Base-by-base conservation (phyloP, 2,888 invertebrate genomes). In the Bedellia somnulentella region DNA sequence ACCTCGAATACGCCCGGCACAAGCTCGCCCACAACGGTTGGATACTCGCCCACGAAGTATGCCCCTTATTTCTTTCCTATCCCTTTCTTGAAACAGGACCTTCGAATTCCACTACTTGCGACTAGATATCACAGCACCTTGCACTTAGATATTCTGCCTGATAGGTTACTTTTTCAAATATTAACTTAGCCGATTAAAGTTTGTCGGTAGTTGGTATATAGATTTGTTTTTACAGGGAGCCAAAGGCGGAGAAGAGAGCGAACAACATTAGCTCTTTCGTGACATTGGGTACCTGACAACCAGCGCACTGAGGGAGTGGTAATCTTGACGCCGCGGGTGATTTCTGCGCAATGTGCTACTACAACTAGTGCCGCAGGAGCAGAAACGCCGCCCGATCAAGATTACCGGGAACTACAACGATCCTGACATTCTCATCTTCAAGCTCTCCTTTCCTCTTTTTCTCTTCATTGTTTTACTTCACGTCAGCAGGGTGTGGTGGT, bases 1-100 rank as follows among this genome's bases (percentile, higher is more conserved):
- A 96, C 71, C 95, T 98, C 77, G 97, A 98, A 82, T 98, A 90
- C 83, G 97, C 97, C 75, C 93, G 94, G 82, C 93, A 91, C 79
- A 96, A 96, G 86, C 95, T 97, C 95, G 92, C 93, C 62, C 77
- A 76, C 77, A 77, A 76, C 68, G 76, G 76, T 66, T 76, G 77
- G 76, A 76, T 75, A 63, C 67, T 67, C 64, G 67, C 70, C 63
- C 75, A 71, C 59, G 73, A 71, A 71, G 71, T 75, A 73, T 67
- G 73, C 66, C 68, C 68, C 66, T 50, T 67, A 32, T 26, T 17
- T 25, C 6, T 18, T 35, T 31, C 8, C 31, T 25, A n/a, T n/a
- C n/a, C n/a, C n/a, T 11, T 16, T 37, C 22, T 9, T n/a, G n/a
- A n/a, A n/a, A n/a, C n/a, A n/a, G n/a, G n/a, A n/a, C n/a, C n/a